Conservation (phyloP, 35 echinoderm and acorn worm species). For the Acanthaster planci region DNA sequence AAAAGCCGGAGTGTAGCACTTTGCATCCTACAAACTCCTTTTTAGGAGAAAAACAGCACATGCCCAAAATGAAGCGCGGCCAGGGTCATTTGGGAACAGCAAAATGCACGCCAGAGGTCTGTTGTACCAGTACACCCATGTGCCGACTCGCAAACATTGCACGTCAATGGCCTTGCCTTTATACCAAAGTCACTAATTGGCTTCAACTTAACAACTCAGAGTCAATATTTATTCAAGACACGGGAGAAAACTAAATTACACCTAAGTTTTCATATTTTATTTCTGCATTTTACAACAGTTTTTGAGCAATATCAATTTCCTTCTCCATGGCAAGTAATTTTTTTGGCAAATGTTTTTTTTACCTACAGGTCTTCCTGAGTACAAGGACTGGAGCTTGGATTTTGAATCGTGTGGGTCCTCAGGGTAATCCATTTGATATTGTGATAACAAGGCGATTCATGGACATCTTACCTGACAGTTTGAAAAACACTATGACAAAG, state of each 20-base stretch:
- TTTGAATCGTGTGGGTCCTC: conserved; percentile 20
- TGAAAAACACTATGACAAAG: neutral
- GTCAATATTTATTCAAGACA: too few species aligned
- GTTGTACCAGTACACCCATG: neutral
- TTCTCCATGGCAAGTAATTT: too few species aligned
- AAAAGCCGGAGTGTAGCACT: too few species aligned
- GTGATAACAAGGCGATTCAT: conserved; percentile 1
- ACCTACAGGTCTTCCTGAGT: conserved; percentile 54
- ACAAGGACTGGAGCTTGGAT: conserved; percentile 65
- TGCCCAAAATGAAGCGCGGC: too few species aligned
- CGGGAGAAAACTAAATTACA: neutral
- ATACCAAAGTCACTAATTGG: too few species aligned
- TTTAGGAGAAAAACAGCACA: too few species aligned
- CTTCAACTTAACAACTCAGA: too few species aligned
- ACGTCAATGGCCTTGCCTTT: too few species aligned
- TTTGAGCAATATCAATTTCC: neutral
- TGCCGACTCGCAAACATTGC: too few species aligned
- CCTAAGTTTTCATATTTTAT: too few species aligned
- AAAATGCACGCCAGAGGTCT: neutral
- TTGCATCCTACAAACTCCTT: too few species aligned
- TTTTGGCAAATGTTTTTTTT: neutral
- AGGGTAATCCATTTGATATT: conserved; percentile 42
- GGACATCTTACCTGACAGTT: neutral
- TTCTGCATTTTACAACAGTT: neutral
- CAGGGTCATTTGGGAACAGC: too few species aligned